These are phyloP conservation scores for Gadus macrocephalus DNA, from an alignment of 2,113 vertebrate genomes.

Conservation along the genomic window DNA sequence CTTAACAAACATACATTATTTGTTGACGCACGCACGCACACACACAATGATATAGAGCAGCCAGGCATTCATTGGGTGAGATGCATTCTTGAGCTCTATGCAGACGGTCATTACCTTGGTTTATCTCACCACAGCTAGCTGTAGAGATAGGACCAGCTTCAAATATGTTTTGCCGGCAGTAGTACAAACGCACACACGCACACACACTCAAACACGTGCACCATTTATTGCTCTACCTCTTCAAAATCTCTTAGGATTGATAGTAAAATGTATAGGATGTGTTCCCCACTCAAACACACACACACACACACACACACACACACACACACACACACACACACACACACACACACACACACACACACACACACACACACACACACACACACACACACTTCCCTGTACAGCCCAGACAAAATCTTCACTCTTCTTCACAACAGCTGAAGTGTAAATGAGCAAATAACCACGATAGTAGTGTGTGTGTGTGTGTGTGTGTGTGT, in stretches of 20 bases:
- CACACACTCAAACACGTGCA: not conserved
- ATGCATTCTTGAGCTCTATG: constrained; percentile 57
- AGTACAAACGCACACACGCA: not conserved
- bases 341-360: too few relatives aligned
- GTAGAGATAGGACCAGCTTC: constrained; percentile 41
- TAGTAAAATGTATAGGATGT: not conserved
- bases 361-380: too few relatives aligned
- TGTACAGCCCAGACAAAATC: constrained; percentile 6
- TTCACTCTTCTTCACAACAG: constrained; percentile 23
- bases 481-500: too few relatives aligned
- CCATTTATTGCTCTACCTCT: constrained; percentile 29
- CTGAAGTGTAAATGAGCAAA: constrained; percentile 1
- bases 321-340: too few relatives aligned
- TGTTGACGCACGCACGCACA: constrained; percentile 4
- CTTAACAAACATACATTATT: too few relatives aligned
- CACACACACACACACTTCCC: not conserved
- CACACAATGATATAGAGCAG: constrained; percentile 22
- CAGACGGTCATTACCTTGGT: constrained; percentile 35
- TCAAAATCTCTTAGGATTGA: constrained; percentile 25
- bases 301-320: too few relatives aligned
- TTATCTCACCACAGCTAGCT: constrained; percentile 28
- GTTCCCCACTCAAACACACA: too few relatives aligned
- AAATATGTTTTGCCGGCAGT: constrained; percentile 24
- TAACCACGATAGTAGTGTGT: not conserved
- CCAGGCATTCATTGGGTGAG: constrained; percentile 51